phyloP scores from a whole-genome alignment of 2,113 vertebrate genomes.

The Phaetusa simplex region DNA sequence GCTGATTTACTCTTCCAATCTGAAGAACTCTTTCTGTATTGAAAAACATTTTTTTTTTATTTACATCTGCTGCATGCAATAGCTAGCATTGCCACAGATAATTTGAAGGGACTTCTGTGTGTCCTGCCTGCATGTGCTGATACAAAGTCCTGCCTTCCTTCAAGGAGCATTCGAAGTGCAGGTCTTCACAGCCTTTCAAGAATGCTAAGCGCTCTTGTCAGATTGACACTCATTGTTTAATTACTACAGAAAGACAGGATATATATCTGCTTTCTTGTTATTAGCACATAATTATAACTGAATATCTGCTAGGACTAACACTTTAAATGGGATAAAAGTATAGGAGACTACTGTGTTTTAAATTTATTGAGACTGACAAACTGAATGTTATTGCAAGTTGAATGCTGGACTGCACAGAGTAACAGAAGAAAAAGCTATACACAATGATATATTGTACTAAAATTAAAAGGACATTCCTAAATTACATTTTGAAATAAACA shows the following conservation, averaged over 20 bases:
- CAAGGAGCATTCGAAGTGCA: not conserved
- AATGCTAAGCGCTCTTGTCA: not conserved
- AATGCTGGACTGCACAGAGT: not conserved
- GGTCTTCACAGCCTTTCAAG: not conserved
- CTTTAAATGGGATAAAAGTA: not conserved
- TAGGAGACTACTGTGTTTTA: not conserved
- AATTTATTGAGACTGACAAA: not conserved
- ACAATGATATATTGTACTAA: not conserved
- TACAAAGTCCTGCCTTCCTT: not conserved
- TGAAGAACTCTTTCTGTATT: not conserved
- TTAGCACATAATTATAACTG: not conserved
- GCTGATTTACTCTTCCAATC: not conserved
- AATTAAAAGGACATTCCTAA: not conserved
- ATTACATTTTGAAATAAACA: not conserved
- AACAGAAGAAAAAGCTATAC: not conserved
- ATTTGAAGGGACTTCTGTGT: not conserved
- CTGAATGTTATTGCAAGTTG: not conserved
- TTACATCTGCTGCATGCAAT: not conserved
- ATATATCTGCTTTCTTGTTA: not conserved
- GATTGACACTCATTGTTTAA: not conserved
- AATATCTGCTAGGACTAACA: not conserved
- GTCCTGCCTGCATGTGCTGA: not conserved
- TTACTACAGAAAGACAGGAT: not conserved
- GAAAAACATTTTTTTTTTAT: not conserved
- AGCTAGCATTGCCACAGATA: not conserved